Evolutionary conservation across 2,888 invertebrate genomes (phyloP), one percentile per base, ranked within the genome.

Genomic region (Branchellion lobata): DNA sequence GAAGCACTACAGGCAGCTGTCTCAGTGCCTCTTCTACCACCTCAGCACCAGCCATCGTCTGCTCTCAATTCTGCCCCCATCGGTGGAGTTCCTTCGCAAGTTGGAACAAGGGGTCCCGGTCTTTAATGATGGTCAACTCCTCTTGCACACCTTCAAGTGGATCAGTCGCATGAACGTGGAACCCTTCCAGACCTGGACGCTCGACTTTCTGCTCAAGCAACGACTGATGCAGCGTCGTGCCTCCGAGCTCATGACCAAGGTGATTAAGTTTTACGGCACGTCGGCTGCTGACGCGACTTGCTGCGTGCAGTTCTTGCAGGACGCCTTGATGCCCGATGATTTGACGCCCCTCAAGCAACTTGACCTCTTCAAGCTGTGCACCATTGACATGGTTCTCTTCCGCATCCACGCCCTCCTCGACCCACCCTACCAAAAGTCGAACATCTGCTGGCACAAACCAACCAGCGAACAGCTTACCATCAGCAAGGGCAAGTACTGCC

Each of bases 91-190:
- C 86, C 92, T 96, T 89, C 93, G 94, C 86, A 91, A 92, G 80
- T 88, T 95, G 65, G 91, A 91, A 31, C 91, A 92, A 27, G 91
- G 91, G 2, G 89, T 90, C 79, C 90, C 90, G 29, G 74, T 68
- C 29, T 90, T 91, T 1, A 90, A 92, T 36, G 91, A 93, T 11
- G 90, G 91, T 0, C 91, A 92, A 1, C 88, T 92, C 84, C 89
- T 93, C 24, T 89, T 96, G 61, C 93, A 95, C 88, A 93, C 94
- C 0, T 89, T 95, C 8, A 89, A 95, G 14, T 96, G 96, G 96
- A 93, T 94, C 3, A 93, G 95, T 3, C 90, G 95, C 69, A 92
- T 94, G 0, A 92, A 92, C 51, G 92, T 93, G 86, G 93, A 94
- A 87, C 91, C 92, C 3, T 94, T 93, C 87, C 92, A 92, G 84